Base-by-base conservation (phyloP, 2,113 vertebrate species). In the Miniopterus natalensis region DNA sequence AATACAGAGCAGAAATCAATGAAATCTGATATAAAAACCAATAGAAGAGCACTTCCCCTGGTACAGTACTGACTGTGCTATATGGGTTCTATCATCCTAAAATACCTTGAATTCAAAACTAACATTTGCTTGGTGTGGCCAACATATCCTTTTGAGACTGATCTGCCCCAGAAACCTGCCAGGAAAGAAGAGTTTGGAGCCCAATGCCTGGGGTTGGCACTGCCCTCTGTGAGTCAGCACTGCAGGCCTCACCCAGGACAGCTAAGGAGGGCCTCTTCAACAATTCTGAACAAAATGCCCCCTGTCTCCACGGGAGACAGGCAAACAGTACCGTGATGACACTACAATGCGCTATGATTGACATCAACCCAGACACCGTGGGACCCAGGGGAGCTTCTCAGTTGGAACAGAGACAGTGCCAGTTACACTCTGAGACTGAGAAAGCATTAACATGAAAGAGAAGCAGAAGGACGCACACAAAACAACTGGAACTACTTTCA, bases 11-110 rank as follows among this genome's bases (percentile, higher is more conserved):
- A 95, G 31, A 95, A 73, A 81, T 42, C 66, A 79, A n/a, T 71
- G n/a, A 92, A 96, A 91, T 65, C 51, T 92, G 77, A 81, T 63
- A 31, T 20, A 55, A 53, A 75, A 94, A 53, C 31, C 31, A 84
- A 68, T 20, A 61, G 73, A 17, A 75, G 40, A 68, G 5, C 12
- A 5, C 25, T 78, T 84, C 2, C 1, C 18, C 51, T 2, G 8
- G 73, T 25, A 71, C 42, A 29, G 21, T 11, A 40, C 4, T 68
- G 77, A 21, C 5, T 77, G 5, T 65, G 45, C 53, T 36, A 11
- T 17, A 29, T 10, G 12, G 3, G 61, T 49, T 25, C 49, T 47
- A 23, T 53, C 61, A 71, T 61, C 29, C 21, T 63, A 61, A 86
- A 71, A 92, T 27, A 53, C 18, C 29, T 77, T 65, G 45, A 90